Conservation (phyloP, 2,797 vertebrate genomes). For the Craterocephalus amniculus region DNA sequence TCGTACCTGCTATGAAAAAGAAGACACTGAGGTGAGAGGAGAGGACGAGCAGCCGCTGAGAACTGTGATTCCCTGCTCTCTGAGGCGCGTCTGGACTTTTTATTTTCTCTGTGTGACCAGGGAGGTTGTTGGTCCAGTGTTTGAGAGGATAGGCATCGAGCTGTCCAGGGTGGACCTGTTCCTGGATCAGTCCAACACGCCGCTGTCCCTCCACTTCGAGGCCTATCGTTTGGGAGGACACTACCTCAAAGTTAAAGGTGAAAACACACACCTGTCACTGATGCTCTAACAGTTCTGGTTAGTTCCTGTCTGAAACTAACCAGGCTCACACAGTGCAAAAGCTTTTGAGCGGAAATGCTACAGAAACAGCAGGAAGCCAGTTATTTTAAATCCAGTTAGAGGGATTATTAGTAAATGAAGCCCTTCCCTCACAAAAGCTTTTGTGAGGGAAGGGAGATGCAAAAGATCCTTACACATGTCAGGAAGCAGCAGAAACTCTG, state of each 20-base stretch:
- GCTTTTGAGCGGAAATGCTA: too few relatives aligned
- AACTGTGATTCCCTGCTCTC: background rate
- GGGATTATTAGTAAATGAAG: too few relatives aligned
- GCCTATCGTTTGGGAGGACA: conserved; percentile 94
- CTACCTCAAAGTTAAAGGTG: conserved; percentile 96
- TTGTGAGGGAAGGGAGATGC: too few relatives aligned
- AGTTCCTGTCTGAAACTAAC: too few relatives aligned
- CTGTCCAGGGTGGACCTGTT: conserved; percentile 89
- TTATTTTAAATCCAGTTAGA: too few relatives aligned
- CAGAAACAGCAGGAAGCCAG: too few relatives aligned
- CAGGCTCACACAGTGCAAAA: too few relatives aligned
- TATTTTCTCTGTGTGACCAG: conserved; percentile 68
- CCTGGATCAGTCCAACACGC: conserved; percentile 96
- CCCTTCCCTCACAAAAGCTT: too few relatives aligned
- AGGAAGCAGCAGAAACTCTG: too few relatives aligned
- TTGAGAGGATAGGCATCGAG: conserved; percentile 92
- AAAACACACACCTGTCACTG: background rate
- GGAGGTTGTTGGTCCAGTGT: conserved; percentile 91
- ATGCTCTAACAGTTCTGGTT: too few relatives aligned
- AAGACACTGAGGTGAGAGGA: conserved; percentile 89
- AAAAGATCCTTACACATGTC: too few relatives aligned
- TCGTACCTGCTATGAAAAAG: conserved; percentile 94
- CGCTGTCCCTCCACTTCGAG: conserved; percentile 92
- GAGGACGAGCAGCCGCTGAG: accelerated
- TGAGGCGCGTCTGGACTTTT: accelerated